phyloP scores from a whole-genome alignment of 1,140 invertebrate genomes.

The Cyrtorhinus lividipennis region DNA sequence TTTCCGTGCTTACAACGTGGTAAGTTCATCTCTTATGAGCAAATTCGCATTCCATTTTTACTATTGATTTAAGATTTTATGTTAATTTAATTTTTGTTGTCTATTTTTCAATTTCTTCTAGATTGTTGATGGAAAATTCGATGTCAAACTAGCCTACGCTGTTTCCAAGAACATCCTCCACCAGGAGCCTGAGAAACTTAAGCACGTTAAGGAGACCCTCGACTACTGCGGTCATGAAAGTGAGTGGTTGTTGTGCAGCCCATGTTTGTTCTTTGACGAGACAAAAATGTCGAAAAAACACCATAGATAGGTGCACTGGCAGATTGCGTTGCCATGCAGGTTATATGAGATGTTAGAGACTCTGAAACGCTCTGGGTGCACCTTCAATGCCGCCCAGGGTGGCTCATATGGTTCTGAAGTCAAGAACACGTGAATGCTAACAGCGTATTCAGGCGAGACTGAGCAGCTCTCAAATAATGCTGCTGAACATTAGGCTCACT shows the following conservation, averaged over 20 bases:
- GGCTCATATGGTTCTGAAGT: too few relatives aligned
- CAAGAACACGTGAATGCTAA: too few relatives aligned
- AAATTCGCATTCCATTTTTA: too few relatives aligned
- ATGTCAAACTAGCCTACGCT: conserved; percentile 7
- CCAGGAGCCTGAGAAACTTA: conserved; percentile 12
- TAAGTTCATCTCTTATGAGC: not conserved
- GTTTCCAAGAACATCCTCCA: conserved; percentile 14
- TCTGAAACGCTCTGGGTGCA: too few relatives aligned
- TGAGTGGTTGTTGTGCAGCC: not conserved
- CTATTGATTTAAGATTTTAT: too few relatives aligned
- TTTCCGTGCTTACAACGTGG: conserved; percentile 7
- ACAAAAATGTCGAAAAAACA: not conserved
- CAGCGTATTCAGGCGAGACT: too few relatives aligned
- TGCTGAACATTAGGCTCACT: too few relatives aligned
- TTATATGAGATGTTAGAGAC: too few relatives aligned
- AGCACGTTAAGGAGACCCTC: conserved; percentile 12
- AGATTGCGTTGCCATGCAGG: not conserved
- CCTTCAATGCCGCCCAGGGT: too few relatives aligned
- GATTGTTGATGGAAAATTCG: conserved; percentile 14
- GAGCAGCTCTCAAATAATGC: too few relatives aligned
- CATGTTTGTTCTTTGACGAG: not conserved
- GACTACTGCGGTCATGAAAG: conserved; percentile 16
- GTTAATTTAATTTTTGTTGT: too few relatives aligned
- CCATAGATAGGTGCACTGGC: not conserved
- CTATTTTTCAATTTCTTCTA: too few relatives aligned